Evolutionary conservation across 2,113 vertebrate species (phyloP).

Genomic region (Platycercus adscitus): DNA sequence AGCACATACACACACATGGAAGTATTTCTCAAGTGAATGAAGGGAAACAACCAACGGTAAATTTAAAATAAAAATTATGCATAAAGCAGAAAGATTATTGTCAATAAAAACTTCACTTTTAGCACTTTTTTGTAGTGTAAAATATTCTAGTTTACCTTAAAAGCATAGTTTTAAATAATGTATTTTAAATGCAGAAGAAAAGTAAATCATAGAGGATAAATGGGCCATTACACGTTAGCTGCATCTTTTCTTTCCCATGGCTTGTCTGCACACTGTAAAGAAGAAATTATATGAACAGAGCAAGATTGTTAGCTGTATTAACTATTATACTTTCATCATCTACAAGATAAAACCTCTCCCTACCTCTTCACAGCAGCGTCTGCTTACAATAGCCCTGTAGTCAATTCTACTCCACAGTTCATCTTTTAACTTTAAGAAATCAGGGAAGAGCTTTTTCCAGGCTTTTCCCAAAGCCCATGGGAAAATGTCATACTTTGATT

Average conservation of each 20-base stretch:
- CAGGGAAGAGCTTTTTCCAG: constrained; percentile 88
- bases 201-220: neutral
- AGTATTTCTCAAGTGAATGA: neutral
- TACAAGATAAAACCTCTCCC: constrained; percentile 22
- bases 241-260: neutral
- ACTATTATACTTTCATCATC: neutral
- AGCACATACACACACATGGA: neutral
- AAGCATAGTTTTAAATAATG: neutral
- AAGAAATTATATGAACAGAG: neutral
- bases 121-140: neutral
- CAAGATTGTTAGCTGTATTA: neutral
- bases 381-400: constrained; percentile 93
- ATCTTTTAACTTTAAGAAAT: constrained; percentile 90
- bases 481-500: constrained; percentile 94
- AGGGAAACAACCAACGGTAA: neutral
- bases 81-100: neutral
- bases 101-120: neutral
- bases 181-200: neutral
- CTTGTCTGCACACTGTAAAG: neutral
- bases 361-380: constrained; percentile 96
- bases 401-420: constrained; percentile 90
- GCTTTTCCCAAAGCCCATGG: constrained; percentile 94
- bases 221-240: neutral
- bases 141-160: neutral
- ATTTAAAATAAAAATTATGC: neutral